Conservation (phyloP, 2,113 vertebrate species). For the Chaetodon trifascialis region DNA sequence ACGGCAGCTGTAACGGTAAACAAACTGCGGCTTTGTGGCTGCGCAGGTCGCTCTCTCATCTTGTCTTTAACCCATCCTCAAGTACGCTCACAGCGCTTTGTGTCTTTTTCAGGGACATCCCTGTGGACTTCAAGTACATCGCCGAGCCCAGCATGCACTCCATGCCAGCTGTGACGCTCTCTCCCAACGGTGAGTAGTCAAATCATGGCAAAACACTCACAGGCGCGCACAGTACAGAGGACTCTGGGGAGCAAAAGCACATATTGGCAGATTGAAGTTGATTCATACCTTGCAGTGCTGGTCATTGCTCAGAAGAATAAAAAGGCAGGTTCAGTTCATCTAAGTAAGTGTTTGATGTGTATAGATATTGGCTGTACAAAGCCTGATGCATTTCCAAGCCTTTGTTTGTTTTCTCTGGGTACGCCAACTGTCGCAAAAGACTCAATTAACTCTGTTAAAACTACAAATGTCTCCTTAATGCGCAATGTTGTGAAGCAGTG, state of each 20-base stretch:
- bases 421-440: constrained; percentile 21
- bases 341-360: neutral
- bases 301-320: neutral
- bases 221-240: neutral
- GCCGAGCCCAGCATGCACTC: constrained; percentile 99
- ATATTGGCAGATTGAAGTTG: constrained; percentile 21
- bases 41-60: constrained; percentile 16
- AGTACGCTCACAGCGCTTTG: constrained; percentile 43
- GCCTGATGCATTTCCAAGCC: neutral
- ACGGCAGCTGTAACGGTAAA: constrained; percentile 4
- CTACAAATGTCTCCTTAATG: neutral
- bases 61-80: constrained; percentile 17
- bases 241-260: constrained; percentile 36
- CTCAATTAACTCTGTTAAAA: constrained; percentile 26
- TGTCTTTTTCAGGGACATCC: constrained; percentile 93
- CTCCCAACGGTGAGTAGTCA: constrained; percentile 93
- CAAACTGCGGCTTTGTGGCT: constrained; percentile 17
- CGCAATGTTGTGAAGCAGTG: constrained; percentile 1
- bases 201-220: constrained; percentile 23
- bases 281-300: constrained; percentile 10
- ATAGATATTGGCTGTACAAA: neutral
- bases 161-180: constrained; percentile 98
- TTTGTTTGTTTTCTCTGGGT: constrained; percentile 11
- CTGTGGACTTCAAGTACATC: constrained; percentile 99
- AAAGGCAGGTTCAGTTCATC: neutral